Percentiles rank a stretch among this genome's conserved stretches.
Evolutionary conservation across 2,113 vertebrate genomes (phyloP).

Genomic region (Cariama cristata): DNA sequence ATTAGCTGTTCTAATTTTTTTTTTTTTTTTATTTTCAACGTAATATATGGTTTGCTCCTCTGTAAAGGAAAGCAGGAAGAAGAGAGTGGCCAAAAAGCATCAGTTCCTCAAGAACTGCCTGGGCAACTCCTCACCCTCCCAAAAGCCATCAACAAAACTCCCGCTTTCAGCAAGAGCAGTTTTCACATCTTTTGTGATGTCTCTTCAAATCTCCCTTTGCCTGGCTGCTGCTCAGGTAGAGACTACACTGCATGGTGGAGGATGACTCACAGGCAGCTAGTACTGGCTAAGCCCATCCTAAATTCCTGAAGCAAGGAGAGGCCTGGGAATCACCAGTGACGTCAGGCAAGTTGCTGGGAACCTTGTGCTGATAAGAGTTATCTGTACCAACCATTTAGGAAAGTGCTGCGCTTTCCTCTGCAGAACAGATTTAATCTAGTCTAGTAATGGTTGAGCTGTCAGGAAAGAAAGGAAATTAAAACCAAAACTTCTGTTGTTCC

Average conservation of each 20-base stretch:
- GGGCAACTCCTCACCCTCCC: background rate
- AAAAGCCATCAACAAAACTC: background rate
- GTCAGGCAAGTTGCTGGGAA: background rate
- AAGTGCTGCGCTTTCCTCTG: background rate
- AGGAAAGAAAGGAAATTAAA: conserved; percentile 56
- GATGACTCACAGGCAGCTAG: background rate
- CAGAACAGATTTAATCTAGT: background rate
- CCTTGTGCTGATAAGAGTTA: background rate
- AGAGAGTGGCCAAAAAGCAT: background rate
- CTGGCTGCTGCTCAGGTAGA: background rate
- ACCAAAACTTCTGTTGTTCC: conserved; percentile 8
- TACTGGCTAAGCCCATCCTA: background rate
- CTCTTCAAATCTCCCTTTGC: background rate
- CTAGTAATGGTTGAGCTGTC: background rate
- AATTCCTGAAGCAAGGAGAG: background rate
- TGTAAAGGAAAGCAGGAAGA: background rate
- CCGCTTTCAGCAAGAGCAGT: background rate
- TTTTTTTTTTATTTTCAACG: background rate
- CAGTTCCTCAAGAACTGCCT: background rate
- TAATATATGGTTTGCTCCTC: background rate
- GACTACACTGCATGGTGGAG: rapidly evolving
- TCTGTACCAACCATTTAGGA: background rate
- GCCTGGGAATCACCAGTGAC: background rate
- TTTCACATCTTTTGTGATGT: background rate
- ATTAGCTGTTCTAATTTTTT: background rate